These are phyloP conservation scores for Dione vanillae DNA, from an alignment of 2,888 invertebrate species.

Conservation along the genomic window DNA sequence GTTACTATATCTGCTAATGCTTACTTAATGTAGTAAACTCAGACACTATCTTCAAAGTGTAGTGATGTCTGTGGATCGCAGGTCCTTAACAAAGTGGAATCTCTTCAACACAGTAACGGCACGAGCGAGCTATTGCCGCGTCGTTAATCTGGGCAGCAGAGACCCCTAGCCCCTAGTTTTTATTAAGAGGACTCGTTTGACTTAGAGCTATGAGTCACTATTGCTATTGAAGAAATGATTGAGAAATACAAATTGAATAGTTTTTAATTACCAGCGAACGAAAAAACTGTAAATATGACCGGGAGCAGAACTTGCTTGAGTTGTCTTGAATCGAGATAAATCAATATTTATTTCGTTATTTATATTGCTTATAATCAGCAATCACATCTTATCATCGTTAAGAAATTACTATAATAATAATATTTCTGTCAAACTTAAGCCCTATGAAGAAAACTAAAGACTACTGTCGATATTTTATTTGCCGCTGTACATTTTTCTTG, in stretches of 20 bases:
- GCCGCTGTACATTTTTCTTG: neutral
- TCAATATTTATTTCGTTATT: neutral
- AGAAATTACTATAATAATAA: too few species aligned
- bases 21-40: too few species aligned
- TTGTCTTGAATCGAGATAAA: neutral
- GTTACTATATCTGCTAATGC: too few species aligned
- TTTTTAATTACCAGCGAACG: slow-evolving; percentile 17
- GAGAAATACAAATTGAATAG: slow-evolving; percentile 17
- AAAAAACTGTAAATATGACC: neutral
- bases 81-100: slow-evolving; percentile 1
- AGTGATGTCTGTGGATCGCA: too few species aligned
- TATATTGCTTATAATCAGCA: neutral
- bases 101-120: slow-evolving; percentile 21
- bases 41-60: too few species aligned
- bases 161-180: slow-evolving; percentile 5
- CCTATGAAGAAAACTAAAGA: too few species aligned
- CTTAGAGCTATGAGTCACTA: slow-evolving; percentile 17
- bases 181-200: slow-evolving; percentile 25
- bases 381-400: neutral
- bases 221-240: slow-evolving; percentile 7
- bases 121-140: slow-evolving; percentile 19
- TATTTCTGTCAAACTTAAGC: too few species aligned
- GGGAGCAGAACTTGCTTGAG: neutral
- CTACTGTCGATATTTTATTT: slow-evolving; percentile 4
- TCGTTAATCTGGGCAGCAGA: slow-evolving; percentile 26